phyloP scores from a whole-genome alignment of 2,113 vertebrate genomes.

The Elachura formosa region DNA sequence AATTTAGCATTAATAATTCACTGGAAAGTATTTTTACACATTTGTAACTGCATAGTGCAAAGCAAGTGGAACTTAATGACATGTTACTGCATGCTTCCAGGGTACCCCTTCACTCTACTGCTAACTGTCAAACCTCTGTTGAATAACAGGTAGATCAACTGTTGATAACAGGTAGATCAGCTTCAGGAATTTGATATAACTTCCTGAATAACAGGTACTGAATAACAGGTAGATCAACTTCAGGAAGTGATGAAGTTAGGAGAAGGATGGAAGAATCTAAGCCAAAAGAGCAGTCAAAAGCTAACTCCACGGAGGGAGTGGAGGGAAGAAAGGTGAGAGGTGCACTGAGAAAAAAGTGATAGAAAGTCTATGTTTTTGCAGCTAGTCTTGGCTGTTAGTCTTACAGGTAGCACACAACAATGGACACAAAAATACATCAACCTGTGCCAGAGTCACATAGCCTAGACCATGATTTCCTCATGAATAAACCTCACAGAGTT shows the following conservation, averaged over 20 bases:
- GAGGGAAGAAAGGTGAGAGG: neutral
- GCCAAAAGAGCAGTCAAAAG: neutral
- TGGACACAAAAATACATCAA: neutral
- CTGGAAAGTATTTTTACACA: neutral
- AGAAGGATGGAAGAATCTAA: neutral
- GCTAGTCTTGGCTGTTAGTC: neutral
- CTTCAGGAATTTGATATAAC: too few species aligned
- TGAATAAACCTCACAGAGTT: neutral
- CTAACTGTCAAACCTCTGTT: neutral
- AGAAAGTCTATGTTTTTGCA: neutral
- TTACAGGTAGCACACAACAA: neutral
- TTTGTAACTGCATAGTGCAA: neutral
- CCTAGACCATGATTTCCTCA: neutral
- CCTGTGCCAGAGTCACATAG: accelerated
- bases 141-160: neutral
- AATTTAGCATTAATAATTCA: constrained; percentile 9
- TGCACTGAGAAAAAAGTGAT: neutral
- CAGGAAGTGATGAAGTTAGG: neutral
- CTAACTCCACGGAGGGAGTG: neutral
- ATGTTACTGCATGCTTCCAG: neutral
- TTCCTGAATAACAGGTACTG: too few species aligned
- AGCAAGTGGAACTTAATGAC: neutral
- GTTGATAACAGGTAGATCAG: neutral
- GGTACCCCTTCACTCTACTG: neutral
- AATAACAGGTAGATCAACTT: neutral